Conservation (phyloP, 2,797 vertebrate genomes). For the Hypotaenidia okinawae region DNA sequence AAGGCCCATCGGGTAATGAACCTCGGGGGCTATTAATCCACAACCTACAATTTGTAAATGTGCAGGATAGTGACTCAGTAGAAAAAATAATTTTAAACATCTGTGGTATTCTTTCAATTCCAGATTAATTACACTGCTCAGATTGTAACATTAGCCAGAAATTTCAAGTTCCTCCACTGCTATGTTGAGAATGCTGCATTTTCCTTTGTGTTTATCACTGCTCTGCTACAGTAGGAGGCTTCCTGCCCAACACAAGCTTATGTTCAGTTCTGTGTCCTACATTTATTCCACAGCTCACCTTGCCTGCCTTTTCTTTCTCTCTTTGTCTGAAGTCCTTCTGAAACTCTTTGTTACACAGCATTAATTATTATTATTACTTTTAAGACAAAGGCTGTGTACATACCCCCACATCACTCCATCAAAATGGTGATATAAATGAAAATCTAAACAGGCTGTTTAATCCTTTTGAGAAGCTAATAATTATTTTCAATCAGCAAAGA, state of each 20-base stretch:
- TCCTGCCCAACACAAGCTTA: conserved; percentile 45
- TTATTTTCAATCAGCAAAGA: conserved; percentile 80
- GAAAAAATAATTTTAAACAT: conserved; percentile 83
- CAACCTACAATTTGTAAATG: conserved; percentile 79
- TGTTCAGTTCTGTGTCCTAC: conserved; percentile 51
- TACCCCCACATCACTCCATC: conserved; percentile 72
- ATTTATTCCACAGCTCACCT: conserved; percentile 65
- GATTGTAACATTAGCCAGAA: conserved; percentile 75
- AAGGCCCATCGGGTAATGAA: conserved; percentile 55
- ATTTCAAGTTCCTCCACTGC: conserved; percentile 71
- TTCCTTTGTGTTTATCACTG: conserved; percentile 72
- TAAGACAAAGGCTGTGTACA: conserved; percentile 71
- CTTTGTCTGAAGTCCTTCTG: conserved; percentile 51
- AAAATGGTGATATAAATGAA: conserved; percentile 76
- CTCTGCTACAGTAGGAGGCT: conserved; percentile 31
- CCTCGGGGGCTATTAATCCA: conserved; percentile 73
- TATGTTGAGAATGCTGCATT: conserved; percentile 63
- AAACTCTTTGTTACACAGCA: conserved; percentile 52
- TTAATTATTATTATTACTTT: conserved; percentile 73
- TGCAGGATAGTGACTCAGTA: conserved; percentile 77
- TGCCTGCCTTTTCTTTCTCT: conserved; percentile 50
- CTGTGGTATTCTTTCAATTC: conserved; percentile 81
- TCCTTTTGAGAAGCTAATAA: conserved; percentile 78
- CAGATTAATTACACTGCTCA: conserved; percentile 79
- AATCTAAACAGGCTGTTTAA: conserved; percentile 77